Evolutionary conservation across 1,140 invertebrate genomes (phyloP).

Genomic region (Drosophila quadrilineata): DNA sequence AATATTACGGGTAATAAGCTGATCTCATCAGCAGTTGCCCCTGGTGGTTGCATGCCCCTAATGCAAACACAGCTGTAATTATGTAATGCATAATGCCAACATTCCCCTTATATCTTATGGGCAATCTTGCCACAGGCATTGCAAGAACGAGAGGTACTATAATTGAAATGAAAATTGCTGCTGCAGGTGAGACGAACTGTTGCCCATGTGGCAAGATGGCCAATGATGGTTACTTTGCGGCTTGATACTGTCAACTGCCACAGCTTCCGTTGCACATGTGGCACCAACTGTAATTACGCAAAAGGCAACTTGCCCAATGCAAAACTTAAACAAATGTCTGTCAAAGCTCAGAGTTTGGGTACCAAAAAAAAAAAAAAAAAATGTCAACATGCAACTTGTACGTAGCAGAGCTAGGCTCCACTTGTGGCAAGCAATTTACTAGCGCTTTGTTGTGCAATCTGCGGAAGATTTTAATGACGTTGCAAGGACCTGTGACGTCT

Average conservation of each 20-base stretch:
- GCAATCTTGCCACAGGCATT: slow-evolving; percentile 21
- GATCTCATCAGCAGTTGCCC: slow-evolving; percentile 56
- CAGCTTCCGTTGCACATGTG: not conserved
- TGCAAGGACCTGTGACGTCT: not conserved
- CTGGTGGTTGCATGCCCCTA: slow-evolving; percentile 49
- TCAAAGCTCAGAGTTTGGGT: slow-evolving; percentile 23
- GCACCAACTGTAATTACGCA: slow-evolving; percentile 46
- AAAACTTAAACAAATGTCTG: slow-evolving; percentile 56
- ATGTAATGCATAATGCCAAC: slow-evolving; percentile 74
- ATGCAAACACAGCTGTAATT: slow-evolving; percentile 73
- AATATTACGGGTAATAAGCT: not conserved
- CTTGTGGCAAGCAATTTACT: slow-evolving; percentile 60
- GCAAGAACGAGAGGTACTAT: slow-evolving; percentile 56
- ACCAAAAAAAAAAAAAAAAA: slow-evolving; percentile 46
- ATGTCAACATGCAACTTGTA: not conserved
- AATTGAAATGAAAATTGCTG: slow-evolving; percentile 72
- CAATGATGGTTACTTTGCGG: slow-evolving; percentile 39
- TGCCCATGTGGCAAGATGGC: slow-evolving; percentile 25
- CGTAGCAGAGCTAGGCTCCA: not conserved
- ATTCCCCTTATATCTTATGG: slow-evolving; percentile 29
- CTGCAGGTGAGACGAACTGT: slow-evolving; percentile 27
- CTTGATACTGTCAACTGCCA: not conserved
- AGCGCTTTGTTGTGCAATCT: slow-evolving; percentile 63
- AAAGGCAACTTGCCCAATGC: slow-evolving; percentile 53
- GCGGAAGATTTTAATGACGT: slow-evolving; percentile 76